Evolutionary conservation across 2,888 invertebrate species (phyloP).

Genomic region (Drosophila fungiperda): DNA sequence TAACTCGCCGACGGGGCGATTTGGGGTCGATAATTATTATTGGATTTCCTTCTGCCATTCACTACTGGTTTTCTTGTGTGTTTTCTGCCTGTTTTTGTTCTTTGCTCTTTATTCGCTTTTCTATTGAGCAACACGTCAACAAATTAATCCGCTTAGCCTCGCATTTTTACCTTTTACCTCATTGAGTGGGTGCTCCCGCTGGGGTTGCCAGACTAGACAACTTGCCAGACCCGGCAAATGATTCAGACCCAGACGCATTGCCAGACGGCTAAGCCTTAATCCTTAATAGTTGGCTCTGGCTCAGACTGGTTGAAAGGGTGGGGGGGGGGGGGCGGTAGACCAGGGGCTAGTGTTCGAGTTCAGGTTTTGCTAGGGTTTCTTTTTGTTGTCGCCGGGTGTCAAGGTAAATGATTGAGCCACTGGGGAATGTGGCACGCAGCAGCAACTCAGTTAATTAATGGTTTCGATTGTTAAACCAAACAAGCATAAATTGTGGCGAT

Average conservation of each 20-base stretch:
- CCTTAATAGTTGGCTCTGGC: slow-evolving; percentile 64
- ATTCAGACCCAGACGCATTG: slow-evolving; percentile 53
- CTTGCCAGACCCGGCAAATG: slow-evolving; percentile 49
- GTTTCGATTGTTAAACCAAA: slow-evolving; percentile 48
- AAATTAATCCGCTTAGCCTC: slow-evolving; percentile 74
- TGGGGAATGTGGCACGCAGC: slow-evolving; percentile 43
- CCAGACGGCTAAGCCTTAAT: slow-evolving; percentile 77
- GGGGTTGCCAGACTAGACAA: slow-evolving; percentile 66
- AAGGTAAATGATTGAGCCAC: slow-evolving; percentile 64
- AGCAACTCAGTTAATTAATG: slow-evolving; percentile 61
- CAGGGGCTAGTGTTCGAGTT: slow-evolving; percentile 10
- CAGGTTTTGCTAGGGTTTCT: slow-evolving; percentile 63
- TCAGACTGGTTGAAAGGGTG: neutral
- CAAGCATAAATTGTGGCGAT: slow-evolving; percentile 31
- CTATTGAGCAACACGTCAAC: slow-evolving; percentile 71
- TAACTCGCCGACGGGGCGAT: slow-evolving; percentile 23
- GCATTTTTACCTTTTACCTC: slow-evolving; percentile 67
- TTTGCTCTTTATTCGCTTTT: slow-evolving; percentile 15
- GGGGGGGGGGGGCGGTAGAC: neutral
- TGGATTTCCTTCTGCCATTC: slow-evolving; percentile 63
- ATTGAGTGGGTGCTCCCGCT: slow-evolving; percentile 53
- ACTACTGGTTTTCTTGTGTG: slow-evolving; percentile 57
- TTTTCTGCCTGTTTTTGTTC: slow-evolving; percentile 11
- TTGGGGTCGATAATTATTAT: slow-evolving; percentile 69
- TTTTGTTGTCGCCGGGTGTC: slow-evolving; percentile 50